Evolutionary conservation across 2,888 invertebrate genomes (phyloP), one percentile per base, ranked within the genome.

Genomic region (Hydrotaea diabolus): DNA sequence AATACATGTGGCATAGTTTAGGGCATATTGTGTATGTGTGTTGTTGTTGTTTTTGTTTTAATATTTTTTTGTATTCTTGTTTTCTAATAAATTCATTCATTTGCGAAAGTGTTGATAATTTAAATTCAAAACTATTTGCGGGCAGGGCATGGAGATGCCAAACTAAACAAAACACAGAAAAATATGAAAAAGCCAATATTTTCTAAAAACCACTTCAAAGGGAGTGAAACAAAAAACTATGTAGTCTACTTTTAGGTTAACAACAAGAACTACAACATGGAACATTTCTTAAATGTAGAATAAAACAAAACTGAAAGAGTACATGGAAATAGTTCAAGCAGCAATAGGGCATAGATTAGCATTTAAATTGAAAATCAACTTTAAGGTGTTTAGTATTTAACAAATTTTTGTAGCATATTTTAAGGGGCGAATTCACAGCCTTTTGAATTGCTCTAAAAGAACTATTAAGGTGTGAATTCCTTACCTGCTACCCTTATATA

Each of bases 1-100:
- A 82, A 85, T 80, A 82, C 74, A 82, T 85, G 85, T 75, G 85
- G 79, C 82, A 85, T 80, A 85, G 79, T 85, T 85, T 77, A 62
- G 66, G 80, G 13, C 39, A 39, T 39, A 39, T 13, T 31, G 13
- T 39, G 39, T 8, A 36, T 36, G 5, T 39, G 39, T 39, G 39
- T 39, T 39, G 2, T 31, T 7, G 7, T 39, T 39, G 4, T 39
- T 8, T 39, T 11, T 39, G 3, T 39, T 13, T 39, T 39, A 36
- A 43, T n/a, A n/a, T 43, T 43, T 26, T 59, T 59, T 21, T 59
- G 11, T 9, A 59, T 59, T 26, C 1, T 13, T 43, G 11, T 59
- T 26, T 7, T 7, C 31, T 7, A 31, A 31, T 26, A 59, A 59
- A 46, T 69, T 39, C 43, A 69, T 69, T 69, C 43, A 69, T 69